Conservation (phyloP, 2,888 invertebrate genomes). For the Sesia bembeciformis region DNA sequence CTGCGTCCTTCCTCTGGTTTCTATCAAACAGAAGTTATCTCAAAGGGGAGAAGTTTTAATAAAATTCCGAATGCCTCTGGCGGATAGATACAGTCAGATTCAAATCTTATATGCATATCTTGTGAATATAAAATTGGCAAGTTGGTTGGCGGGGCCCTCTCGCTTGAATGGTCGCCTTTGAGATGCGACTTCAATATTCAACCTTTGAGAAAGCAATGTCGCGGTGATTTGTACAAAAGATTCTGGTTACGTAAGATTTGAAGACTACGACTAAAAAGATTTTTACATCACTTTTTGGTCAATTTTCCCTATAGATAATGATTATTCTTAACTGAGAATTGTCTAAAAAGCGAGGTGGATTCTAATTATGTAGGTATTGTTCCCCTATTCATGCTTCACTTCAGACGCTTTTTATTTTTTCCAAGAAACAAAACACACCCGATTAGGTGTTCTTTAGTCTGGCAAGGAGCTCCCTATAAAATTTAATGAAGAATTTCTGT, state of each 20-base stretch:
- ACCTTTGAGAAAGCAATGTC: constrained; percentile 19
- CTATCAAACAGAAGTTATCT: constrained; percentile 68
- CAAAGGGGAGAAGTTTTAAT: constrained; percentile 70
- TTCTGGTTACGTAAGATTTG: constrained; percentile 13
- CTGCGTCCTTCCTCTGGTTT: constrained; percentile 33
- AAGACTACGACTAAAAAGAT: background rate
- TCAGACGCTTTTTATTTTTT: no score
- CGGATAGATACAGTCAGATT: constrained; percentile 52
- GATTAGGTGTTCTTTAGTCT: no score
- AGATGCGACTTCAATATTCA: constrained; percentile 34
- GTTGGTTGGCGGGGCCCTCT: constrained; percentile 20
- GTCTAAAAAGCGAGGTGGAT: no score
- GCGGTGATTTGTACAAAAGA: constrained; percentile 24
- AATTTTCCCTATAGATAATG: no score
- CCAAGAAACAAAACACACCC: no score
- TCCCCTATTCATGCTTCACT: no score
- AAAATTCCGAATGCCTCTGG: constrained; percentile 63
- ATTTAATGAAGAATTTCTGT: no score
- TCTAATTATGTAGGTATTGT: no score
- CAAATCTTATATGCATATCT: constrained; percentile 46
- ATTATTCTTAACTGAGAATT: no score
- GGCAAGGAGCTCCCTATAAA: no score
- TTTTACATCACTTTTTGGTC: no score
- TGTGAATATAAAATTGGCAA: constrained; percentile 29
- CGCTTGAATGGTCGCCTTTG: constrained; percentile 37